Conservation (phyloP, 2,888 invertebrate genomes). For the Brachycybe producta region DNA sequence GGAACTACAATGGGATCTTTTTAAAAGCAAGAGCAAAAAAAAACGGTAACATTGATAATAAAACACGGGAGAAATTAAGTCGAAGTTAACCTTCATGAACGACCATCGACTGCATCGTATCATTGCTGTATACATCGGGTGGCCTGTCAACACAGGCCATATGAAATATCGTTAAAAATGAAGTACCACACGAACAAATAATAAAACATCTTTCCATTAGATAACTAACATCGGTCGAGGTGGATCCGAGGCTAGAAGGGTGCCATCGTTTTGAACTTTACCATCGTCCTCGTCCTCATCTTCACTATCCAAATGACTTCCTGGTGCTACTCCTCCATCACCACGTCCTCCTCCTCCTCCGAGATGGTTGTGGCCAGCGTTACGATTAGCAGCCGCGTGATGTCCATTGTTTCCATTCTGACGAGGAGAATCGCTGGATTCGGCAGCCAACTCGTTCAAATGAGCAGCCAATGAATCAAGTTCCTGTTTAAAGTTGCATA, state of each 20-base stretch:
- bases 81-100: conserved; percentile 35
- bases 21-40: conserved; percentile 2
- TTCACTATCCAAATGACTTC: conserved; percentile 25
- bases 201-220: too few relatives aligned
- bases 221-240: conserved; percentile 69
- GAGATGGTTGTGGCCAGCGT: conserved; percentile 47
- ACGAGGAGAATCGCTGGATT: conserved; percentile 24
- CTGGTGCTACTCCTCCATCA: conserved; percentile 25
- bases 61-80: conserved; percentile 13
- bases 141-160: conserved; percentile 28
- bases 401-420: conserved; percentile 16
- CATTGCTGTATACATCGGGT: conserved; percentile 29
- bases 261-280: conserved; percentile 76
- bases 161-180: not conserved
- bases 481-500: conserved; percentile 78
- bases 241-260: conserved; percentile 87
- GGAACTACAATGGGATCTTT: conserved; percentile 11
- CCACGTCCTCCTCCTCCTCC: conserved; percentile 44
- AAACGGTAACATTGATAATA: not conserved
- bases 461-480: conserved; percentile 93
- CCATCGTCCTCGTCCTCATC: conserved; percentile 34
- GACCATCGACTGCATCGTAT: conserved; percentile 33
- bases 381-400: conserved; percentile 15
- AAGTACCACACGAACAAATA: not conserved
- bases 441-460: conserved; percentile 80